Conservation (phyloP, 2,113 vertebrate species). For the pig (Sus scrofa) region DNA sequence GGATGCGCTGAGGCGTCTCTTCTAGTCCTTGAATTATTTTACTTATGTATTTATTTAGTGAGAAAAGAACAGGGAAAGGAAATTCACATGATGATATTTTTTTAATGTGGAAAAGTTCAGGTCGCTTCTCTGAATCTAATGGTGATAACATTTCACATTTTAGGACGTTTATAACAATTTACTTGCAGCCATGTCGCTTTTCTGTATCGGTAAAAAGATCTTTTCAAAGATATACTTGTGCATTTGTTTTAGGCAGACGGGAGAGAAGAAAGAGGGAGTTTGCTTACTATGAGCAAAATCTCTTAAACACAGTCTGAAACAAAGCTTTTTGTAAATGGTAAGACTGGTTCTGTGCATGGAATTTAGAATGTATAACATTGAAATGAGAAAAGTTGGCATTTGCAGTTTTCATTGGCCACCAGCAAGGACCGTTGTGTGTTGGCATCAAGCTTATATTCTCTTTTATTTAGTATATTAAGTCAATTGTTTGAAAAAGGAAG, state of each 20-base stretch:
- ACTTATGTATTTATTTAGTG: background rate
- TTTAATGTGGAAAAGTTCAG: background rate
- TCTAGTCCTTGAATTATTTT: background rate
- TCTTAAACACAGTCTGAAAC: background rate
- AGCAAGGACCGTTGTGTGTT: background rate
- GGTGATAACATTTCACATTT: background rate
- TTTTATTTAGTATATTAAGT: background rate
- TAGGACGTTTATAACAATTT: background rate
- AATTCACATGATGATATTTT: background rate
- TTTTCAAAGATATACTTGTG: background rate
- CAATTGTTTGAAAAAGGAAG: constrained; percentile 53
- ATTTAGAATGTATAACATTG: background rate
- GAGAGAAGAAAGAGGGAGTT: background rate
- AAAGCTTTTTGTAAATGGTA: background rate
- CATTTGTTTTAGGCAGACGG: background rate
- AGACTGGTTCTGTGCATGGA: background rate
- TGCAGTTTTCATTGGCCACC: background rate
- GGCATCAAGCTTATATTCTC: background rate
- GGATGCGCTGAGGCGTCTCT: background rate
- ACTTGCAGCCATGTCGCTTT: background rate
- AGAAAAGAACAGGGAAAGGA: background rate
- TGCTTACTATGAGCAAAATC: background rate
- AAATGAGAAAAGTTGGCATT: constrained; percentile 13
- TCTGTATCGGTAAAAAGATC: background rate
- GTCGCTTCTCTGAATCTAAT: background rate